These are phyloP conservation scores for Plebejus argus DNA, from an alignment of 2,888 invertebrate species.

Conservation along the genomic window DNA sequence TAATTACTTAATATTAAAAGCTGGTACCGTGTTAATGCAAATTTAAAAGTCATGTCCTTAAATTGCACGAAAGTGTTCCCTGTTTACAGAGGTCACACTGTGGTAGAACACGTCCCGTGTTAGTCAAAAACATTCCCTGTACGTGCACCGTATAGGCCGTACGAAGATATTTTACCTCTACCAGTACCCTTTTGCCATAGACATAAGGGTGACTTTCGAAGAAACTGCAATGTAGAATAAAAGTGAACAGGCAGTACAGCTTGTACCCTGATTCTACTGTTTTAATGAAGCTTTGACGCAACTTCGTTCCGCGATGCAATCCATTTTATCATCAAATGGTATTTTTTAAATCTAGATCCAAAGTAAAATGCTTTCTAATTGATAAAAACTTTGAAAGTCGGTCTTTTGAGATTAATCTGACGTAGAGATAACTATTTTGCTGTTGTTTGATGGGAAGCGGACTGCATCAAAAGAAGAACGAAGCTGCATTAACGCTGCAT, in stretches of 20 bases:
- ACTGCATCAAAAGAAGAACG: too few species aligned
- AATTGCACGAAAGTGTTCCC: conserved; percentile 33
- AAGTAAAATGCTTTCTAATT: too few species aligned
- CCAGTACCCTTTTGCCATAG: neutral
- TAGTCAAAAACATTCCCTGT: conserved; percentile 66
- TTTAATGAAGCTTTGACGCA: too few species aligned
- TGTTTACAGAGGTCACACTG: conserved; percentile 54
- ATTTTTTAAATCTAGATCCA: too few species aligned
- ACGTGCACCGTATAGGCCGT: conserved; percentile 66
- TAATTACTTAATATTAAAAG: conserved; percentile 9
- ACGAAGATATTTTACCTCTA: neutral
- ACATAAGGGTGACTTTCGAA: neutral
- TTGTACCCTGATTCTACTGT: neutral
- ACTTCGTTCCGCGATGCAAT: neutral
- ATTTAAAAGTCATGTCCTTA: conserved; percentile 29
- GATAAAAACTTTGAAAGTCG: too few species aligned
- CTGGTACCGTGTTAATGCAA: neutral
- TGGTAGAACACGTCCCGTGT: conserved; percentile 47
- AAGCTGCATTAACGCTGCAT: neutral
- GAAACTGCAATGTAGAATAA: neutral
- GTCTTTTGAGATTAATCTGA: neutral
- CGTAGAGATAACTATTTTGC: neutral
- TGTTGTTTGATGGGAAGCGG: neutral
- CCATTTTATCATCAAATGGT: neutral
- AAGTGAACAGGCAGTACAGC: neutral